Percentiles rank a stretch among this genome's conserved stretches.
These are phyloP conservation scores for Dinocampus coccinellae DNA, from an alignment of 2,888 invertebrate genomes.

Conservation along the genomic window DNA sequence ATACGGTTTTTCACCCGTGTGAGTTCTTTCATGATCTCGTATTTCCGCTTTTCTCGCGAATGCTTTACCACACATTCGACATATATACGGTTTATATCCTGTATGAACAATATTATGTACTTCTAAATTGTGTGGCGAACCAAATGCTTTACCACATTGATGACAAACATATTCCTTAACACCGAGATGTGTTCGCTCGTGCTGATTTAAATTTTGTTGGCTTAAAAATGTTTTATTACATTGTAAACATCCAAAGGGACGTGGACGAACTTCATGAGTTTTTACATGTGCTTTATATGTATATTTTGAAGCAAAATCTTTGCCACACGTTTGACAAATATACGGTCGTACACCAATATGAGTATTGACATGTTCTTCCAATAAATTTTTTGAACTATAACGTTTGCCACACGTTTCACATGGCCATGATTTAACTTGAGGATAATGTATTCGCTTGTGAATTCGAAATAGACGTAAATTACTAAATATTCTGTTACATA, in stretches of 20 bases:
- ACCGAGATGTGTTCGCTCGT: conserved; percentile 81
- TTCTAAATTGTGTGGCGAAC: conserved; percentile 81
- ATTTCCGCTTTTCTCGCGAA: conserved; percentile 85
- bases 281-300: conserved; percentile 83
- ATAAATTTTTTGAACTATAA: conserved; percentile 78
- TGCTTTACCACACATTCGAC: conserved; percentile 79
- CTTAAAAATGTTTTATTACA: conserved; percentile 83
- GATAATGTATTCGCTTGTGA: conserved; percentile 77
- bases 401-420: conserved; percentile 78
- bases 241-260: conserved; percentile 78
- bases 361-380: conserved; percentile 81
- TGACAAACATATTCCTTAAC: conserved; percentile 79
- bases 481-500: conserved; percentile 75
- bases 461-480: conserved; percentile 75
- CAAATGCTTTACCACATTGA: conserved; percentile 82
- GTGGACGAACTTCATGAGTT: conserved; percentile 78
- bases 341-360: conserved; percentile 80
- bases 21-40: conserved; percentile 84
- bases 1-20: conserved; percentile 86
- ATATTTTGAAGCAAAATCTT: conserved; percentile 84
- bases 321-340: conserved; percentile 76
- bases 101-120: conserved; percentile 86
- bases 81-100: conserved; percentile 79
- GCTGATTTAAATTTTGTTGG: conserved; percentile 82
- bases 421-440: conserved; percentile 75